Evolutionary conservation across 2,113 vertebrate genomes (phyloP).

Genomic region (Perognathus longimembris): DNA sequence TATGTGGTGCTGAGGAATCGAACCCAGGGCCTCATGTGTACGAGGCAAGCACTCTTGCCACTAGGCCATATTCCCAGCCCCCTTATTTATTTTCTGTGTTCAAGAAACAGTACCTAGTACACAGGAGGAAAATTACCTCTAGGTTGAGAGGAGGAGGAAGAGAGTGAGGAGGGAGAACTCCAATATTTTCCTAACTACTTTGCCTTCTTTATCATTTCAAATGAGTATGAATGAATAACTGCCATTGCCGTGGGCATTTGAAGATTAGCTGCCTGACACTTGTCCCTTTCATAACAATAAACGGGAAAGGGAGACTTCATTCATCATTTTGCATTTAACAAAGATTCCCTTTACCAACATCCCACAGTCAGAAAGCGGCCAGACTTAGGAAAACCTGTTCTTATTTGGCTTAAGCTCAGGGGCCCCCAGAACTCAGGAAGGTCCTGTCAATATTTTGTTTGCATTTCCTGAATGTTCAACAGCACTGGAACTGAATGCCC

Average conservation of each 20-base stretch:
- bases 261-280: neutral
- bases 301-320: slow-evolving; percentile 3
- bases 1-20: too few species aligned
- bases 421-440: neutral
- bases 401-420: slow-evolving; percentile 6
- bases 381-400: slow-evolving; percentile 40
- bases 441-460: slow-evolving; percentile 47
- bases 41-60: too few species aligned
- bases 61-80: too few species aligned
- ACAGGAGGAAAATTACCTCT: slow-evolving; percentile 1
- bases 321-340: slow-evolving; percentile 25
- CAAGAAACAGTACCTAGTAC: neutral
- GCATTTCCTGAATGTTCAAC: slow-evolving; percentile 13
- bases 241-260: neutral
- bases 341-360: slow-evolving; percentile 34
- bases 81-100: neutral
- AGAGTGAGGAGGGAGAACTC: neutral
- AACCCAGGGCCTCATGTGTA: too few species aligned
- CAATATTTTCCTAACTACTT: neutral
- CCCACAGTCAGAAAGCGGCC: neutral
- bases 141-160: neutral
- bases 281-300: slow-evolving; percentile 14
- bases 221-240: neutral
- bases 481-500: slow-evolving; percentile 35
- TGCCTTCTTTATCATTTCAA: neutral